Base-by-base conservation (phyloP, 1,140 invertebrate species). In the Pararge aegeria region DNA sequence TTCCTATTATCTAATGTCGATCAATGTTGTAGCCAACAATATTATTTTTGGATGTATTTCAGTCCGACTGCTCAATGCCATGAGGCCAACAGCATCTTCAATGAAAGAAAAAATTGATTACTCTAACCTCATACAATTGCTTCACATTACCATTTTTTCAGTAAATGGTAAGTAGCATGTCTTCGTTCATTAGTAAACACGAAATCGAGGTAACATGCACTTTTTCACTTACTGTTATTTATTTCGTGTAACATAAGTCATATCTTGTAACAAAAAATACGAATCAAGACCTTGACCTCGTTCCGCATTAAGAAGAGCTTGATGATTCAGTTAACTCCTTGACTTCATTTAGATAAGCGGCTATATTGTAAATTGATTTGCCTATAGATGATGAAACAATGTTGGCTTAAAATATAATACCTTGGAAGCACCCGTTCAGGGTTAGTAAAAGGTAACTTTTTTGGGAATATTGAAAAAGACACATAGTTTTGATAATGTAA, bases 61-160 rank as follows among this genome's bases (percentile, higher is more conserved):
- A 21, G 73, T 61, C 44, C 52, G 38, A 38, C 58, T 59, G 71
- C 72, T 82, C 82, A 87, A 84, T 82, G 84, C 78, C 82, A 87
- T 74, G 75, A 65, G 79, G 83, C 77, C 80, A 85, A 83, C 75
- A 83, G 83, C 80, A 69, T 68, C 65, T 64, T 83, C 75, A 78
- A 78, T 81, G 80, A 68, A 70, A 77, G 80, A 68, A 70, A 77
- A 81, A 75, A 83, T 59, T 75, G 73, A 82, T 82, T 78, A 74
- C 64, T 65, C 55, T 48, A 55, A 50, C 51, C 58, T 62, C 60
- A 72, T 29, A 27, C 18, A 2, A 74, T 68, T 76, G 67, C 48
- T 56, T 55, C 49, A 40, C 29, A 37, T 50, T 48, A 61, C 37
- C 40, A 46, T 44, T 60, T 70, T 69, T 64, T 64, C 44, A 64